phyloP scores from a whole-genome alignment of 1,140 invertebrate genomes.

The Ylistrum balloti region DNA sequence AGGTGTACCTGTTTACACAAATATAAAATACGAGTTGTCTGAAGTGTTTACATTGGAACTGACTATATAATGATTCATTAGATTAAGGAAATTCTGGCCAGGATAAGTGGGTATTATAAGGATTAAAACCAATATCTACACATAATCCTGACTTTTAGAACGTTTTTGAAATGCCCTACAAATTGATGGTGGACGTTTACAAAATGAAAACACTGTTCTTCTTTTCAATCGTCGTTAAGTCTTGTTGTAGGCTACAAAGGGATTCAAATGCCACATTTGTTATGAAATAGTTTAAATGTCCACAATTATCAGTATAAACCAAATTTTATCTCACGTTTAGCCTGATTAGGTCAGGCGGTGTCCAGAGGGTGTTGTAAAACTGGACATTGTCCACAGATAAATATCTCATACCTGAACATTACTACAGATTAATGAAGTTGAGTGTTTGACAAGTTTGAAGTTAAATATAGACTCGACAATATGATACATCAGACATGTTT shows the following conservation, averaged over 20 bases:
- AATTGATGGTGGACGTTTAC: not conserved
- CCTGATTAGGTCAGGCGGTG: not conserved
- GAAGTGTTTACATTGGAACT: not conserved
- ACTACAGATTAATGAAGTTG: not conserved
- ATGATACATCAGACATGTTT: not conserved
- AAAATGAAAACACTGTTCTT: not conserved
- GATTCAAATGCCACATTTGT: not conserved
- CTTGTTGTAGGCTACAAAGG: not conserved
- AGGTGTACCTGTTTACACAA: not conserved
- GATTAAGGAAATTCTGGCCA: not conserved
- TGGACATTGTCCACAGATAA: constrained; percentile 19
- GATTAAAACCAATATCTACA: not conserved
- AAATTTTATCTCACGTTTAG: not conserved
- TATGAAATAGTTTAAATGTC: too few species aligned
- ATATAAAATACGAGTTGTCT: not conserved
- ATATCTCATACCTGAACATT: not conserved
- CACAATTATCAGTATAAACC: not conserved
- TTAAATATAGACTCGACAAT: not conserved
- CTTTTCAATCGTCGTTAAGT: not conserved
- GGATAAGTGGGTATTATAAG: constrained; percentile 1
- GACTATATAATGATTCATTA: constrained; percentile 11
- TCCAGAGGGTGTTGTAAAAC: constrained; percentile 32
- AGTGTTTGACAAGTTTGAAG: not conserved
- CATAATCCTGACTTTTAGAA: not conserved
- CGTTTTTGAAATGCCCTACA: not conserved